phyloP scores from a whole-genome alignment of 2,113 vertebrate genomes.

The Arenaria interpres region DNA sequence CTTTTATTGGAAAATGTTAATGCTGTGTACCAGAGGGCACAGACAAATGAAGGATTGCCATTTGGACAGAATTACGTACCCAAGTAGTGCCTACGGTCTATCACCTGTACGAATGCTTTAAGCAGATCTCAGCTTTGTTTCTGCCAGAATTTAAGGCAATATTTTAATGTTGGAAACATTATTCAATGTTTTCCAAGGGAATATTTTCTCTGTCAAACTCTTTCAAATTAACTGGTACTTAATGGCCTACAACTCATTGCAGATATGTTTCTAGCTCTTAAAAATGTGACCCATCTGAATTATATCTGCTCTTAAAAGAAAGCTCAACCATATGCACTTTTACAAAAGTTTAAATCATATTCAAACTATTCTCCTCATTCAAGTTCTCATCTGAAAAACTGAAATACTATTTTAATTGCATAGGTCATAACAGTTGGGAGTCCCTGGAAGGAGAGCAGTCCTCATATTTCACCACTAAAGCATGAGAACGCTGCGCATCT shows the following conservation, averaged over 20 bases:
- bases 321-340: neutral
- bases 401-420: neutral
- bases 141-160: neutral
- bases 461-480: conserved; percentile 6
- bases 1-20: conserved; percentile 14
- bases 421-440: neutral
- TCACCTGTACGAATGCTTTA: conserved; percentile 19
- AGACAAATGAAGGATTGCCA: neutral
- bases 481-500: neutral
- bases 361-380: neutral
- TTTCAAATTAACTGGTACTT: neutral
- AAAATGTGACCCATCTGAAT: neutral
- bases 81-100: neutral
- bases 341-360: neutral
- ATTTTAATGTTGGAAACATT: conserved; percentile 25
- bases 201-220: neutral
- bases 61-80: conserved; percentile 16
- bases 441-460: neutral
- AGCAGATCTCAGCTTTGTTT: neutral
- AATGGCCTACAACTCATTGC: neutral
- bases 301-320: neutral
- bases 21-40: conserved; percentile 23
- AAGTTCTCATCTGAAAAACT: neutral
- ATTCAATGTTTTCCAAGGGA: neutral
- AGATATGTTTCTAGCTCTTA: neutral